Evolutionary conservation across 2,888 invertebrate genomes (phyloP), one percentile per base, ranked within the genome.

Genomic region (Phasia obesa): DNA sequence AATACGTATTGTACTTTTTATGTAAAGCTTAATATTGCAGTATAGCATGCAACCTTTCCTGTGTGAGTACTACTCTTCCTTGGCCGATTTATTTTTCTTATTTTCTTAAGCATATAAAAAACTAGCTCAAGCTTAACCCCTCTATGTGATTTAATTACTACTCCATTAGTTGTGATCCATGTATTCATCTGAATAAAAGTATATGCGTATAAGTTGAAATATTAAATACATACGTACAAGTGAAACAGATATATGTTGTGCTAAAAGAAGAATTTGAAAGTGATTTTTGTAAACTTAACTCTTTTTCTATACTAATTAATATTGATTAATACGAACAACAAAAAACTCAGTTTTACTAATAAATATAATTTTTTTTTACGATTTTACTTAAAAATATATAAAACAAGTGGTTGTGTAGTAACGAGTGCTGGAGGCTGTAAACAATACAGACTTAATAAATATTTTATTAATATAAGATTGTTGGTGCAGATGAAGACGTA

Each of bases 401-500:
- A 75, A 57, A 57, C 25, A 19, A n/a, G 49, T 59, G 53, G 2
- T 21, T 60, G 31, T 44, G 27, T 59, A 5, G 38, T 13, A 35
- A 11, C 35, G 3, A 47, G 44, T 62, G 15, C 9, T n/a, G 17
- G 7, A 11, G 35, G 35, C 35, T 11, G 11, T 2, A 35, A 35
- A 35, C 1, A 1, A 35, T 31, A 7, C 1, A 31, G 9, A 4
- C 9, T 35, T 3, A 11, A 35, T 35, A 35, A 1, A 11, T 35
- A 74, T 35, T 55, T 13, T 42, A 17, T 31, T 23, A 15, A 65
- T 53, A 19, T 59, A 49, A n/a, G n/a, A 11, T 47, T 25, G 70
- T 65, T 65, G 59, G 75, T 79, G 79, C 79, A 71, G 60, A 75
- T 83, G 83, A 75, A 49, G 59, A 77, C 47, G 65, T 71, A 67